Evolutionary conservation across 2,797 vertebrate genomes (phyloP).

Genomic region (Synaphobranchus kaupii): DNA sequence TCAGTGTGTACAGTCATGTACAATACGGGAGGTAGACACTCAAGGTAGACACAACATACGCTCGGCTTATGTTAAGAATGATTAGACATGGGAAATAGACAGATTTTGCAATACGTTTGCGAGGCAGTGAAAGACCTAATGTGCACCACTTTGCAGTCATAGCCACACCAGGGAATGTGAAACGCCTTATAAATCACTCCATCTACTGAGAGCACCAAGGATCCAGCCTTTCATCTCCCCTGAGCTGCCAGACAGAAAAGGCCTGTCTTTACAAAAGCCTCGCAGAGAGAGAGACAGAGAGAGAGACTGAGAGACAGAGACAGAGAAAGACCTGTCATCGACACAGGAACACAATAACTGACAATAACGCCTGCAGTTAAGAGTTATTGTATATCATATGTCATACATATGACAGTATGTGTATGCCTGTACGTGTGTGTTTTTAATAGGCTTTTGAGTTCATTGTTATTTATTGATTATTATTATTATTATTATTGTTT

Average conservation of each 20-base stretch:
- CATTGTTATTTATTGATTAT: no score
- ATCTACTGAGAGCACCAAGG: slow-evolving; percentile 63
- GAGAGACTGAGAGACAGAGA: slow-evolving; percentile 39
- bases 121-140: slow-evolving; percentile 57
- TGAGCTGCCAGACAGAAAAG: slow-evolving; percentile 68
- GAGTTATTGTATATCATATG: no score
- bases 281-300: slow-evolving; percentile 35
- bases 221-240: slow-evolving; percentile 62
- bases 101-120: slow-evolving; percentile 38
- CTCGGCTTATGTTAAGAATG: background rate
- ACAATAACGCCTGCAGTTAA: no score
- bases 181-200: slow-evolving; percentile 70
- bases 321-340: no score
- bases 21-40: background rate
- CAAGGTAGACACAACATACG: background rate
- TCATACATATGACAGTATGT: no score
- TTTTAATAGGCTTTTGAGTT: no score
- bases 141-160: slow-evolving; percentile 65
- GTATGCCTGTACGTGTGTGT: no score
- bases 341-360: slow-evolving; percentile 32
- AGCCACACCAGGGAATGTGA: slow-evolving; percentile 53
- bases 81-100: background rate
- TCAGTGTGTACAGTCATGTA: background rate
- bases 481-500: no score
- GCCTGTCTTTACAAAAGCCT: slow-evolving; percentile 65